phyloP scores from a whole-genome alignment of 2,888 invertebrate genomes.

The Habroteleia sp. region DNA sequence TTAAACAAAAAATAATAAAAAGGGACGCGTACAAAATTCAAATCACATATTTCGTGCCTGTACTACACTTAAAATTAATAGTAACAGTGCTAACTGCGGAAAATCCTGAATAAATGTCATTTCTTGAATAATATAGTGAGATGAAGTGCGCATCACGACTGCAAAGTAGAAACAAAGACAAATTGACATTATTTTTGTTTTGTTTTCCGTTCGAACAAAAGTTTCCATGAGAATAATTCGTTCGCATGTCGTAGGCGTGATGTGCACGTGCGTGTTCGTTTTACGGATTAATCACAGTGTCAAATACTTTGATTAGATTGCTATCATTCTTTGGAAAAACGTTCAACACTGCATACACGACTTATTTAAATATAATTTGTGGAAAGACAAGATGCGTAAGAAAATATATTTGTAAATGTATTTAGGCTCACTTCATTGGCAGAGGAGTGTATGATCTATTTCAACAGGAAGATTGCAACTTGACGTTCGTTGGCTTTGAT shows the following conservation, averaged over 20 bases:
- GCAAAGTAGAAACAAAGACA: not conserved
- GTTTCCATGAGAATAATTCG: not conserved
- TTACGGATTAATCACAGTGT: conserved; percentile 52
- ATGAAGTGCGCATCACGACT: not conserved
- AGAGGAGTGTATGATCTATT: conserved; percentile 48
- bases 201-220: conserved; percentile 5
- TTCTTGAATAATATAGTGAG: conserved; percentile 13
- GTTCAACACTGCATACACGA: conserved; percentile 48
- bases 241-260: not conserved
- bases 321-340: conserved; percentile 54
- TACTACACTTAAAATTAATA: conserved; percentile 57
- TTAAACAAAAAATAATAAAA: conserved; percentile 5
- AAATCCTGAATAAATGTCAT: conserved; percentile 38
- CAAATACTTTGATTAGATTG: conserved; percentile 58
- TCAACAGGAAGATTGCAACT: conserved; percentile 52
- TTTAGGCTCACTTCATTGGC: conserved; percentile 58
- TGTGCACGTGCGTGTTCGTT: conserved; percentile 5
- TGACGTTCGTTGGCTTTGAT: conserved; percentile 18
- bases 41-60: conserved; percentile 56
- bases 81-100: conserved; percentile 35
- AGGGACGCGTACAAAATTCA: conserved; percentile 27
- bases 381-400: conserved; percentile 61
- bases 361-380: conserved; percentile 57
- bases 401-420: conserved; percentile 62
- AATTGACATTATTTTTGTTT: not conserved